Base-by-base conservation (phyloP, 2,888 invertebrate genomes). In the Tortrix viridana region DNA sequence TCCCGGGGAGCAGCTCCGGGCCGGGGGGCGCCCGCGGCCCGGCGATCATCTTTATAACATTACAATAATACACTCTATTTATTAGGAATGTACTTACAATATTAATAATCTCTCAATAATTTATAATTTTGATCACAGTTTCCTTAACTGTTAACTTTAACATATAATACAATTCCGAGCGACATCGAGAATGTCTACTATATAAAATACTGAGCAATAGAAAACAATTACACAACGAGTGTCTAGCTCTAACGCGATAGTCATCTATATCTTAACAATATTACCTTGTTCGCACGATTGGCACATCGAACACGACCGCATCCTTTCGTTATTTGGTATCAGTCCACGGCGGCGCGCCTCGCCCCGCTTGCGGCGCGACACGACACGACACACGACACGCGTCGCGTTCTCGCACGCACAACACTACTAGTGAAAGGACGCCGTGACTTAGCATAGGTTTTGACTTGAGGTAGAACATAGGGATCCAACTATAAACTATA, bases 91-190 rank as follows among this genome's bases (percentile, higher is more conserved):
- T 92, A 88, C 86, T 88, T 91, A 91, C 81, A 87, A 83, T 89
- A 84, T 78, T 88, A 86, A 90, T 89, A 92, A 91, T 91, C 90
- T 92, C 89, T 92, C 89, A 90, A 89, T 91, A 91, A 88, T 92
- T 90, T 89, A 91, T 91, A 92, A 92, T 91, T 91, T 91, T 87
- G 89, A 92, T 92, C 91, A 92, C 92, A 92, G 91, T 89, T 84
- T 86, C 80, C 88, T 90, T 91, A 88, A 90, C 89, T 90, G 89
- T 91, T 88, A 90, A 89, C 80, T 82, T 86, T 88, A 90, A 91
- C 89, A 84, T 89, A 88, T 88, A 83, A 85, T 88, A 91, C 89
- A 90, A 90, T 88, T 88, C 88, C 88, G 82, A 86, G 84, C 85
- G 83, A 82, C 83, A 75, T 79, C 70, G 74, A 77, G 69, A 77